Base-by-base conservation (phyloP, 2,888 invertebrate species). In the Ophion ventricosus region DNA sequence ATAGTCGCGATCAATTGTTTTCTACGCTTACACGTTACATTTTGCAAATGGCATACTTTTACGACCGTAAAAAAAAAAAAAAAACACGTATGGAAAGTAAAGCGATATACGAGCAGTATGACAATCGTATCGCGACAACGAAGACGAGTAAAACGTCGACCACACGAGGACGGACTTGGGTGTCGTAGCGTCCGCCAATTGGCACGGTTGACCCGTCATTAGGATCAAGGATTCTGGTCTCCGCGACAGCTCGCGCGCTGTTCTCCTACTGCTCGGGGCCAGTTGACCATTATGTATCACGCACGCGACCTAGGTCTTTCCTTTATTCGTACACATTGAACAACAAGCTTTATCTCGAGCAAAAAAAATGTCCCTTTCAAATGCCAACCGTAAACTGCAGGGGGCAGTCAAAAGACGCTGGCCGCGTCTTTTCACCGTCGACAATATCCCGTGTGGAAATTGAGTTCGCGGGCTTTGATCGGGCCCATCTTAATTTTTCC, bases 181-280 rank as follows among this genome's bases (percentile, higher is more conserved):
- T 85, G 80, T 82, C 80, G 76, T 86, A 81, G 80, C 82, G 85
- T 85, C 85, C 88, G 90, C 91, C 91, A 91, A 91, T 91, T 92
- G 92, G 91, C 91, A 92, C 89, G 89, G 90, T 90, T 91, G 91
- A 92, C 91, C 92, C 88, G 89, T 91, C 92, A 92, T 92, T 92
- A 92, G 92, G 92, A 92, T 91, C 92, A 92, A 92, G 92, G 92
- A 92, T 92, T 88, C 89, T 85, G 73, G 83, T 79, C 80, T 85
- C 66, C 59, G 43, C 76, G 70, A 80, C n/a, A 75, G 80, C 75
- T 73, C 56, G 54, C 40, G 4, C 75, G 17, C 64, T 64, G 59
- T 69, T 74, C 69, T 76, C 57, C 56, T 69, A 63, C 26, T 66
- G 64, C 40, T 20, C 26, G 49, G 17, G 49, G 49, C 49, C 66